These are phyloP conservation scores for Leptinotarsa defecta DNA, from an alignment of 1,140 invertebrate genomes.

Conservation along the genomic window DNA sequence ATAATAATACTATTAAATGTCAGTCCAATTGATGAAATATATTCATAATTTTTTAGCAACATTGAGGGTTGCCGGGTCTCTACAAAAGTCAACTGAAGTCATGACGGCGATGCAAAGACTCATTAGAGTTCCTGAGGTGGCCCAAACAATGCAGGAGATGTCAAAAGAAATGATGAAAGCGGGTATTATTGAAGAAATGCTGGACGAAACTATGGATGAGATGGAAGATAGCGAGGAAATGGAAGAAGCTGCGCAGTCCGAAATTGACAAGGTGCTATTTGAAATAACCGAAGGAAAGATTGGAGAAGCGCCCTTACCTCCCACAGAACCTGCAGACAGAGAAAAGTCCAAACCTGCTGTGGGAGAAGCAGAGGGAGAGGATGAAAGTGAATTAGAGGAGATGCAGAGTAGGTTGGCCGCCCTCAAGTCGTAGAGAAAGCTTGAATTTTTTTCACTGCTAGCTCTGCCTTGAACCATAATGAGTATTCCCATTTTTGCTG, in stretches of 20 bases:
- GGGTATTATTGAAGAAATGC: constrained; percentile 99
- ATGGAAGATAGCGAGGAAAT: constrained; percentile 89
- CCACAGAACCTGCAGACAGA: constrained; percentile 67
- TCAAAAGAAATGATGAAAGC: constrained; percentile 99
- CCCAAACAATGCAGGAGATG: constrained; percentile 94
- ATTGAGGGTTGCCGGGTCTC: constrained; percentile 52
- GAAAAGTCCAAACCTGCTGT: constrained; percentile 58
- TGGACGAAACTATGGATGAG: constrained; percentile 95
- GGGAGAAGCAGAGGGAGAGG: constrained; percentile 66
- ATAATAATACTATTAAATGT: neutral
- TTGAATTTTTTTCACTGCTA: neutral
- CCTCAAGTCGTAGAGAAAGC: constrained; percentile 70
- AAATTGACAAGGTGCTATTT: constrained; percentile 52
- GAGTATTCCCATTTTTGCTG: too few relatives aligned
- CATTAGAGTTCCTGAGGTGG: constrained; percentile 89
- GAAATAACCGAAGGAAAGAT: constrained; percentile 63
- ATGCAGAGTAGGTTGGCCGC: constrained; percentile 86
- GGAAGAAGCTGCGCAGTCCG: constrained; percentile 83
- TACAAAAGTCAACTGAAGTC: constrained; percentile 60
- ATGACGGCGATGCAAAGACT: constrained; percentile 97
- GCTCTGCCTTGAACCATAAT: neutral
- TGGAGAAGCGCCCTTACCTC: constrained; percentile 83
- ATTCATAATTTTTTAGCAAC: constrained; percentile 44
- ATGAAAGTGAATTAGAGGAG: constrained; percentile 80
- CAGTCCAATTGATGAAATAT: neutral